phyloP scores from a whole-genome alignment of 2,113 vertebrate species.

The Eolophus roseicapilla region DNA sequence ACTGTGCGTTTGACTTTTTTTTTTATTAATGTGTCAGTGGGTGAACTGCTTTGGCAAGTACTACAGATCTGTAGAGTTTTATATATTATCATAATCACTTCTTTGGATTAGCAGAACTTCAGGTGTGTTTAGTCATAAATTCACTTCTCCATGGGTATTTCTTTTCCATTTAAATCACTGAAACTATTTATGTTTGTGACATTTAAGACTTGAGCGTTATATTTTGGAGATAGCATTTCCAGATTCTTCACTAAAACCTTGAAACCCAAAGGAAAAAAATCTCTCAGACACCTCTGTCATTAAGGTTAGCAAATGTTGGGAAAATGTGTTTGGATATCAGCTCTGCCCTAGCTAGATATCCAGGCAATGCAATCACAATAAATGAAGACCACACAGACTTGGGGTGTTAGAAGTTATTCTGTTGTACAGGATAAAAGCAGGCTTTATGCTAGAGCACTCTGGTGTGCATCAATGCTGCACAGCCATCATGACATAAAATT shows the following conservation, averaged over 20 bases:
- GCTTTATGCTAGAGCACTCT: neutral
- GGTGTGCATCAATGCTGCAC: neutral
- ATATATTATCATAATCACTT: neutral
- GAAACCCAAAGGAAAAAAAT: neutral
- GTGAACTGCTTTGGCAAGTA: slow-evolving; percentile 28
- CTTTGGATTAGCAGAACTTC: slow-evolving; percentile 15
- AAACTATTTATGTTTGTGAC: neutral
- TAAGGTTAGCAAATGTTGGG: neutral
- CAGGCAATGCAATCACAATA: neutral
- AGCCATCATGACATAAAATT: neutral
- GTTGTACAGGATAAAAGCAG: neutral
- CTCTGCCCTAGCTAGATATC: neutral
- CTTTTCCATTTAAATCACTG: neutral
- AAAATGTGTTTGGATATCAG: neutral
- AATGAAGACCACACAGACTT: slow-evolving; percentile 15
- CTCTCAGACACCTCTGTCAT: neutral
- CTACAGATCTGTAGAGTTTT: slow-evolving; percentile 3
- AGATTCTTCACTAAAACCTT: neutral
- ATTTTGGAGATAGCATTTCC: neutral
- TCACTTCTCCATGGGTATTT: neutral
- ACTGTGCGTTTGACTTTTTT: neutral
- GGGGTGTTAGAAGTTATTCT: neutral
- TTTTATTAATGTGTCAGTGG: slow-evolving; percentile 11
- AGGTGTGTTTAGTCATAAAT: neutral
- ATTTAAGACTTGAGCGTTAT: neutral